Conservation (phyloP, 2,113 vertebrate species). For the Orcinus orca region DNA sequence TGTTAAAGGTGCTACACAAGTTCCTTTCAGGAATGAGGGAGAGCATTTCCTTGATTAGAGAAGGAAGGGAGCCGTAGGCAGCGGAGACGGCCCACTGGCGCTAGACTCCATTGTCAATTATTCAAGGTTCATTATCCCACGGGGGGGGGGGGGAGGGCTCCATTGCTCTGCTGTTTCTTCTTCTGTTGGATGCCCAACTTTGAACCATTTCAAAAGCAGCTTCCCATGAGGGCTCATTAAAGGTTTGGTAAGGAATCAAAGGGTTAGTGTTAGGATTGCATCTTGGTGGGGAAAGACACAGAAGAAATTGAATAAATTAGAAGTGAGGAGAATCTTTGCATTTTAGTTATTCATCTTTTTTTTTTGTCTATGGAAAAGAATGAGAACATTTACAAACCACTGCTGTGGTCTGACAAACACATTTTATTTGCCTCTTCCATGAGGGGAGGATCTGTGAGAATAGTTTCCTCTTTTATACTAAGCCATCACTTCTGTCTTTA, state of each 20-base stretch:
- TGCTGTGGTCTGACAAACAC: not conserved
- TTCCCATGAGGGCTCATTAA: conserved; percentile 48
- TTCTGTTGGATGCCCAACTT: not conserved
- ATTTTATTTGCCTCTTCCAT: not conserved
- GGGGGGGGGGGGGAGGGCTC: not conserved
- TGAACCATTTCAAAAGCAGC: conserved; percentile 48
- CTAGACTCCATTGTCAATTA: not conserved
- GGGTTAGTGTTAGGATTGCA: not conserved
- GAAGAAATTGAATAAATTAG: conserved; percentile 19
- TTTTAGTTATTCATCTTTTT: conserved; percentile 42
- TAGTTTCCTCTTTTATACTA: not conserved
- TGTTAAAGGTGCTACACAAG: not conserved
- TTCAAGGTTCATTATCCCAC: conserved; percentile 13
- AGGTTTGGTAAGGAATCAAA: conserved; percentile 52
- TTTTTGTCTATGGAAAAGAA: not conserved
- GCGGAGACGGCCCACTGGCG: rapidly evolving
- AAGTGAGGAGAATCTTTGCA: not conserved
- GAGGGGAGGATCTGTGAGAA: not conserved
- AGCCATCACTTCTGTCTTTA: not conserved
- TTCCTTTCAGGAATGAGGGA: conserved; percentile 14
- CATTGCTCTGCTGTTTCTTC: not conserved
- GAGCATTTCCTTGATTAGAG: not conserved
- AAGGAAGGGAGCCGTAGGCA: not conserved
- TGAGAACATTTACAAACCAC: not conserved
- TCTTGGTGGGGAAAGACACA: not conserved